Conservation (phyloP, 2,888 invertebrate species). For the Branchellion lobata region DNA sequence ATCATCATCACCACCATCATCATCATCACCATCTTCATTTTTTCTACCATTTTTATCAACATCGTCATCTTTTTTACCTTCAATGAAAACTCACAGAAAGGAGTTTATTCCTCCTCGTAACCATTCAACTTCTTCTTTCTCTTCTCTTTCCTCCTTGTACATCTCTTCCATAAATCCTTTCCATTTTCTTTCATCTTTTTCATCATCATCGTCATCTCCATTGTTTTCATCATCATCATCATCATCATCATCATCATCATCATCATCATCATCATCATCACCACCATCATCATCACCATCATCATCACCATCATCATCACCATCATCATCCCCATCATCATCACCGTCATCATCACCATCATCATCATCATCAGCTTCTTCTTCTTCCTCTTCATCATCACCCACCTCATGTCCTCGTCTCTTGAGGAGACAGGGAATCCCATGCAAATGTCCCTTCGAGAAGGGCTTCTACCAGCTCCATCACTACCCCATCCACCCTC, state of each 20-base stretch:
- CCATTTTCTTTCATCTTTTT: neutral
- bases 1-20: slow-evolving; percentile 20
- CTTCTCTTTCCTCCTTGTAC: too few species aligned
- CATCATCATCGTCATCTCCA: slow-evolving; percentile 13
- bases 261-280: neutral
- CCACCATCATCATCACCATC: neutral
- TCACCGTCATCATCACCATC: neutral
- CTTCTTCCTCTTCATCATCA: neutral
- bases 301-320: neutral
- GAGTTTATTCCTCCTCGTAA: too few species aligned
- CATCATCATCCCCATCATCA: neutral
- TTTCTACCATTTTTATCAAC: neutral
- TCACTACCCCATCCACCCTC: slow-evolving; percentile 10
- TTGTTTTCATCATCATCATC: neutral
- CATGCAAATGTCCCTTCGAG: slow-evolving; percentile 7
- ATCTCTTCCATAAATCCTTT: too few species aligned
- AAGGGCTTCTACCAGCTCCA: neutral
- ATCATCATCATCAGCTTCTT: neutral
- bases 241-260: neutral
- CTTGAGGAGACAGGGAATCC: neutral
- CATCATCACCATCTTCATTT: slow-evolving; percentile 10
- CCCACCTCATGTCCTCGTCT: neutral
- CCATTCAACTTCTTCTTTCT: too few species aligned
- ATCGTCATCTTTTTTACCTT: too few species aligned
- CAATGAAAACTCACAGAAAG: too few species aligned